Conservation (phyloP, 53 echinoderm and acorn worm species). For the Arbacia lixula region DNA sequence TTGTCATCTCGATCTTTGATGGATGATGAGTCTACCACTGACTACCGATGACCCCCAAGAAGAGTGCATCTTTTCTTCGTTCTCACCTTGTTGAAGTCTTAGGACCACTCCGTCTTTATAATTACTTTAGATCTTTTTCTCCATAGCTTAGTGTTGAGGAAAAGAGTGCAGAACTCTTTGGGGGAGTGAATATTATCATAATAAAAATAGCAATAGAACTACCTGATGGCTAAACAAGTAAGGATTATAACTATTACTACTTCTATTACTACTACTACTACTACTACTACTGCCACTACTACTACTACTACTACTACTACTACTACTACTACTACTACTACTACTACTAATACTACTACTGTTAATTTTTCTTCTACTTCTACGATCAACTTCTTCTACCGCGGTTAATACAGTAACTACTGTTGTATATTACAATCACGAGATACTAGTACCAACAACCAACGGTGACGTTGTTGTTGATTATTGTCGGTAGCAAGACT, state of each 20-base stretch:
- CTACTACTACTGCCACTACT: too few species aligned
- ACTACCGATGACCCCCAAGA: neutral
- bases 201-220: too few species aligned
- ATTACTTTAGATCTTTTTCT: too few species aligned
- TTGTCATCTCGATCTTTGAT: constrained; percentile 25
- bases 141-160: too few species aligned
- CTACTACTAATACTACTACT: neutral
- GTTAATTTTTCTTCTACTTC: neutral
- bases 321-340: neutral
- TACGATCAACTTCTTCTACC: neutral
- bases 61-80: constrained; percentile 35
- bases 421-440: neutral
- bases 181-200: too few species aligned
- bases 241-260: neutral
- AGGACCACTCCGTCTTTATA: too few species aligned
- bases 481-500: too few species aligned
- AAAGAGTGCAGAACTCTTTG: too few species aligned
- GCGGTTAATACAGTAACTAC: neutral
- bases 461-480: neutral
- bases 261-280: neutral
- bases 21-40: too few species aligned
- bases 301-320: neutral
- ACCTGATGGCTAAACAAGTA: too few species aligned
- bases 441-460: neutral
- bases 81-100: too few species aligned